Percentiles rank a stretch among this genome's conserved stretches.
These are phyloP conservation scores for Halictus ligatus DNA, from an alignment of 2,888 invertebrate species.

Conservation along the genomic window DNA sequence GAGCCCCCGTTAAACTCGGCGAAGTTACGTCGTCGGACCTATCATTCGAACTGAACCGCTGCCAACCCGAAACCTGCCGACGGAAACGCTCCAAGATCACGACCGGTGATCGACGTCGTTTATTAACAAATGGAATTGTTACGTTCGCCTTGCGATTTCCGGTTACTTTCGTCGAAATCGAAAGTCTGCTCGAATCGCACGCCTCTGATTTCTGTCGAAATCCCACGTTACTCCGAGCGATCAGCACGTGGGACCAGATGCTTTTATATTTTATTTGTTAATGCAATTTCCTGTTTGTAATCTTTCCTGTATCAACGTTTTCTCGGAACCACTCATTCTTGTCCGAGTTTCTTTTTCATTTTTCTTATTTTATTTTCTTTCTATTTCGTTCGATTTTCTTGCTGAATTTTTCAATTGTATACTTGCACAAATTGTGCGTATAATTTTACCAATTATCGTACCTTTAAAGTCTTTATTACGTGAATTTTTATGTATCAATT, in stretches of 20 bases:
- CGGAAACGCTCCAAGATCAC: slow-evolving; percentile 24
- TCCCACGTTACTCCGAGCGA: neutral
- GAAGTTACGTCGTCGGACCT: slow-evolving; percentile 39
- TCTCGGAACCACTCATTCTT: too few species aligned
- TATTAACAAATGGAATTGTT: neutral
- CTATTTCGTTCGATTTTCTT: too few species aligned
- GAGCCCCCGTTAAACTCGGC: slow-evolving; percentile 28
- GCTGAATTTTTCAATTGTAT: neutral
- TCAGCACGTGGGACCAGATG: neutral
- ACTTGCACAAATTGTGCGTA: too few species aligned
- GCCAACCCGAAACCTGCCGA: neutral
- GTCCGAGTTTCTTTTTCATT: too few species aligned
- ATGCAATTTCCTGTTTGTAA: neutral
- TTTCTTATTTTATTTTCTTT: too few species aligned
- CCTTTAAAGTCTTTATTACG: too few species aligned
- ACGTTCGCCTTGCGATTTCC: neutral
- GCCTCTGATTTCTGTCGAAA: neutral
- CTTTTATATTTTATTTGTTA: too few species aligned
- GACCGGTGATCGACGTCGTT: neutral
- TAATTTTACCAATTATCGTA: too few species aligned
- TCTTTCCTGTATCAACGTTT: neutral
- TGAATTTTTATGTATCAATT: too few species aligned
- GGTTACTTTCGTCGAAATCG: neutral
- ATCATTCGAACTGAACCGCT: slow-evolving; percentile 34
- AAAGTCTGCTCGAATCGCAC: neutral